Evolutionary conservation across 2,888 invertebrate genomes (phyloP), one percentile per base, ranked within the genome.

Genomic region (Formica aserva): DNA sequence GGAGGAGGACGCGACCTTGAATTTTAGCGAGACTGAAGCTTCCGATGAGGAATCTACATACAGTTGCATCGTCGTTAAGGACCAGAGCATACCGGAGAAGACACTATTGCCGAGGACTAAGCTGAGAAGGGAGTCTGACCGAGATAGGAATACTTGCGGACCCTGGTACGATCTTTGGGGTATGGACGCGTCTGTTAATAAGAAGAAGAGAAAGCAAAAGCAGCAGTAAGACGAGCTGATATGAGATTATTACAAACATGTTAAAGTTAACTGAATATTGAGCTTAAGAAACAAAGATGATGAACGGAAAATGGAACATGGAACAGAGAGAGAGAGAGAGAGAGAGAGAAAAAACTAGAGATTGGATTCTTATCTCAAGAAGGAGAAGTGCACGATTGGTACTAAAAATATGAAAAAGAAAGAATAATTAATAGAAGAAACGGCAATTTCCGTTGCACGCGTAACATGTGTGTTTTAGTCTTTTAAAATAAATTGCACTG

Each of bases 161-260:
- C 98, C 98, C 0, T 98, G 98, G 98, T 98, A 98, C 93, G 98
- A 98, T 95, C 96, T 98, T 86, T 98, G 98, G 98, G 98, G 97
- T 45, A 96, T 96, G 82, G 97, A 97, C 94, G 96, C 96, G 62
- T 96, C 97, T 45, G 96, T 97, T 91, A 95, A 95, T 94, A 96
- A 96, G 92, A 96, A 95, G 86, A 94, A 94, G 85, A 94, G 94
- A 88, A 93, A 93, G 87, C 69, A 77, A 82, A 91, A 92, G 87
- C 90, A 91, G 66, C 87, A 87, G 52, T 88, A 88, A 86, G 78
- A 9, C 8, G 8, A 60, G 0, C 0, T 3, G 15, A 45, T 65
- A 15, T 32, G 52, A 11, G 13, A 65, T 35, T 32, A n/a, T 63
- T 18, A 18, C 15, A 18, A 29, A 26, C 15, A 65, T 41, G 0